Evolutionary conservation across 2,113 vertebrate genomes (phyloP).

Genomic region (Lamprologus lemairii): DNA sequence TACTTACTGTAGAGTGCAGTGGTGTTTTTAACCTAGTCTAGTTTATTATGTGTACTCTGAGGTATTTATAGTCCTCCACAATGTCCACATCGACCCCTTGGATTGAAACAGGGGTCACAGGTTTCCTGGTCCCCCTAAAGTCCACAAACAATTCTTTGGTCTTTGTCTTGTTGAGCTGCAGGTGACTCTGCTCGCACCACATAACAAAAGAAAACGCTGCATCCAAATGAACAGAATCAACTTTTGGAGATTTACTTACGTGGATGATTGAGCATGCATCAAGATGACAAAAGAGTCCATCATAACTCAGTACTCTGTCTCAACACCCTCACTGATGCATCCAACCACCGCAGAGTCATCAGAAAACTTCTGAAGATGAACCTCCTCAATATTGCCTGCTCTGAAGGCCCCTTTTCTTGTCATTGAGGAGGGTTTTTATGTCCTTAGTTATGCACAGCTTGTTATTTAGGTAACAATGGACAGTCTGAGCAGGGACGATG

Average conservation of each 20-base stretch:
- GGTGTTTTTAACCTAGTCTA: neutral
- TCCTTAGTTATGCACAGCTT: neutral
- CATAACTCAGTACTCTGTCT: neutral
- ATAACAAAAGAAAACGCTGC: neutral
- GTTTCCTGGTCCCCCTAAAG: neutral
- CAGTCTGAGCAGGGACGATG: neutral
- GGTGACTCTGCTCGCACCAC: neutral
- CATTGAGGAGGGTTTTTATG: neutral
- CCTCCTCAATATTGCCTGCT: rapidly evolving
- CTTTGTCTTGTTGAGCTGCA: neutral
- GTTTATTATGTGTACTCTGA: neutral
- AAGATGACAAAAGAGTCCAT: neutral
- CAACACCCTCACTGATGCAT: neutral
- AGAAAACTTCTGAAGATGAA: neutral
- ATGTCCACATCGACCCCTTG: neutral
- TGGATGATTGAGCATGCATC: neutral
- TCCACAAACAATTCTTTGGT: neutral
- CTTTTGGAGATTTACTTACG: neutral
- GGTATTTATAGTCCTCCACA: neutral
- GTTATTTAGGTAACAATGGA: neutral
- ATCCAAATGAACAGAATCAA: neutral
- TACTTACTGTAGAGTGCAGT: neutral
- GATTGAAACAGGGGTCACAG: neutral
- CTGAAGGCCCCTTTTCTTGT: neutral
- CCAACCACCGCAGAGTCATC: neutral